A percentile compares a stretch with the other conserved stretches of the same genome.
Evolutionary conservation across 1,140 invertebrate species (phyloP).

Genomic region (Drosophila takahashii): DNA sequence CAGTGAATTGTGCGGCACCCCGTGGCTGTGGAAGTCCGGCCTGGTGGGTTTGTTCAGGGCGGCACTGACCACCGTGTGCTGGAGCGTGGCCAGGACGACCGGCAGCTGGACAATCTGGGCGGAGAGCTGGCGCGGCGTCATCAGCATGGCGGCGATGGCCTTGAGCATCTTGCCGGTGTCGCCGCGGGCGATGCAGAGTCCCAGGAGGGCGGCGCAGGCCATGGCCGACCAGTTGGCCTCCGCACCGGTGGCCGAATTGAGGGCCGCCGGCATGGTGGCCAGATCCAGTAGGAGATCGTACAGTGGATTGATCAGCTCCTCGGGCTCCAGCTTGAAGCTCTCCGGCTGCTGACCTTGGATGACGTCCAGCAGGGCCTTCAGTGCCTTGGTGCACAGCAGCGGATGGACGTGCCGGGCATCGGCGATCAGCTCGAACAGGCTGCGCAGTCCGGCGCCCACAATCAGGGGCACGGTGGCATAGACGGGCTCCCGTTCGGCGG

Average conservation of each 20-base stretch:
- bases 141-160: slow-evolving; percentile 94
- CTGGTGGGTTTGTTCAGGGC: slow-evolving; percentile 92
- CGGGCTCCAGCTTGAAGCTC: slow-evolving; percentile 87
- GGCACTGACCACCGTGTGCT: slow-evolving; percentile 95
- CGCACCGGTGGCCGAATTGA: slow-evolving; percentile 84
- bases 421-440: slow-evolving; percentile 95
- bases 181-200: slow-evolving; percentile 95
- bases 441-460: slow-evolving; percentile 95
- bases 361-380: slow-evolving; percentile 94
- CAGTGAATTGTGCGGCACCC: slow-evolving; percentile 91
- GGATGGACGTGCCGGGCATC: slow-evolving; percentile 93
- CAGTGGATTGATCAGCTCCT: slow-evolving; percentile 91
- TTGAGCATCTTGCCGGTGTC: slow-evolving; percentile 96
- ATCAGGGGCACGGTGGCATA: slow-evolving; percentile 87
- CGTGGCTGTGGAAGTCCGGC: slow-evolving; percentile 95
- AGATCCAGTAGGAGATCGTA: slow-evolving; percentile 92
- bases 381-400: slow-evolving; percentile 93
- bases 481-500: slow-evolving; percentile 67
- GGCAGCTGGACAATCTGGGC: slow-evolving; percentile 95
- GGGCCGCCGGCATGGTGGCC: slow-evolving; percentile 88
- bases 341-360: slow-evolving; percentile 89
- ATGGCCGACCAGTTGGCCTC: slow-evolving; percentile 92
- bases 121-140: slow-evolving; percentile 91
- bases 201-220: slow-evolving; percentile 95
- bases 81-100: slow-evolving; percentile 92